These are phyloP conservation scores for Albula glossodonta DNA, from an alignment of 2,113 vertebrate species.

Conservation along the genomic window DNA sequence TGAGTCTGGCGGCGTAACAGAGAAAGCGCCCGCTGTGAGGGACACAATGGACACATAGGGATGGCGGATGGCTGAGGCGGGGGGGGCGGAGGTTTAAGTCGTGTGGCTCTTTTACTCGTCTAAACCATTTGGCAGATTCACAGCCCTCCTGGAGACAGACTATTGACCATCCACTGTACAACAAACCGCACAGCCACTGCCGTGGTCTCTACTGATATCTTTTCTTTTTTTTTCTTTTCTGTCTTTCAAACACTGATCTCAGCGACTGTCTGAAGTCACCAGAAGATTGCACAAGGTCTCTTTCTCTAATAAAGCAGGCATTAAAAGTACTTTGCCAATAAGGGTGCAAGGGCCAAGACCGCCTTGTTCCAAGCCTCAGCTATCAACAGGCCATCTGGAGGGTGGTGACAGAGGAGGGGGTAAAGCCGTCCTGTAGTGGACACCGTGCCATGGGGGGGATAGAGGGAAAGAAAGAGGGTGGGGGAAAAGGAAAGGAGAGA, in stretches of 20 bases:
- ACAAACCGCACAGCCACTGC: background rate
- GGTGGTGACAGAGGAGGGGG: slow-evolving; percentile 41
- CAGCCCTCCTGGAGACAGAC: slow-evolving; percentile 16
- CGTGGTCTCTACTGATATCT: background rate
- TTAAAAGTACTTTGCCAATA: slow-evolving; percentile 24
- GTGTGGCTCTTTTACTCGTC: background rate
- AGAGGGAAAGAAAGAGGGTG: background rate
- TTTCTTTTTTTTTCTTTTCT: background rate
- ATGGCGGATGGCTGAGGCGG: background rate
- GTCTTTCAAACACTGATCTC: background rate
- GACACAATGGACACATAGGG: background rate
- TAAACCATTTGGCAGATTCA: background rate
- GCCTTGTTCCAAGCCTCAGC: slow-evolving; percentile 26
- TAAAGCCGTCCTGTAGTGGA: slow-evolving; percentile 40
- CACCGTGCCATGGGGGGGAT: slow-evolving; percentile 33
- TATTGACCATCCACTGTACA: background rate
- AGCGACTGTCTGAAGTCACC: slow-evolving; percentile 3
- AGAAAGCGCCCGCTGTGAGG: background rate
- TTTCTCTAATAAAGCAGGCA: slow-evolving; percentile 22
- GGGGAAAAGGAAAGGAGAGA: too few relatives aligned
- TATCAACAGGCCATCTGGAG: slow-evolving; percentile 44
- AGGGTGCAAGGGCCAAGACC: slow-evolving; percentile 18
- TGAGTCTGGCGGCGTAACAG: background rate
- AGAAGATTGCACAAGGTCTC: slow-evolving; percentile 11
- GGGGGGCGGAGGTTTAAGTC: background rate